Percentiles rank a stretch among this genome's conserved stretches.
Evolutionary conservation across 2,113 vertebrate species (phyloP).

Genomic region (Girardinichthys multiradiatus): DNA sequence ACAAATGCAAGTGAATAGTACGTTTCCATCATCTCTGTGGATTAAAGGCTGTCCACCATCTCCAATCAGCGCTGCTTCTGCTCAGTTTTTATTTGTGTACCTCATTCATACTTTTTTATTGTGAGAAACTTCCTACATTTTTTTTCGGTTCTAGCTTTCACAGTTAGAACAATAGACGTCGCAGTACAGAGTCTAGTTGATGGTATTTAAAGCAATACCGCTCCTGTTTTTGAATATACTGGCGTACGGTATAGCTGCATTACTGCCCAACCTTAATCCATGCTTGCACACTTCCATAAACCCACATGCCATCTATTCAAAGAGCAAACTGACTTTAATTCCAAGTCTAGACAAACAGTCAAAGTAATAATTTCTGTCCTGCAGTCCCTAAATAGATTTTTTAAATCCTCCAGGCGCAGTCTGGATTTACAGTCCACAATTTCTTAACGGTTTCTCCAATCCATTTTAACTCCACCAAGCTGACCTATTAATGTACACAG

Average conservation of each 20-base stretch:
- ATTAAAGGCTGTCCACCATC: too few species aligned
- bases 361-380: conserved; percentile 44
- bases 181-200: too few species aligned
- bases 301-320: conserved; percentile 32
- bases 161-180: too few species aligned
- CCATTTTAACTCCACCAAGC: conserved; percentile 16
- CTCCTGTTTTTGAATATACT: not conserved
- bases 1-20: too few species aligned
- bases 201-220: too few species aligned
- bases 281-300: not conserved
- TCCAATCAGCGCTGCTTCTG: too few species aligned
- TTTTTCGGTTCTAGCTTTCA: too few species aligned
- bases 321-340: conserved; percentile 44
- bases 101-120: too few species aligned
- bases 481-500: conserved; percentile 16
- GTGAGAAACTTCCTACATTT: too few species aligned
- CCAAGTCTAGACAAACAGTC: conserved; percentile 46
- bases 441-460: conserved; percentile 16
- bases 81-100: too few species aligned
- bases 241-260: not conserved
- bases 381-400: conserved; percentile 22
- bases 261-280: conserved; percentile 12
- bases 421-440: conserved; percentile 18
- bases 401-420: conserved; percentile 40
- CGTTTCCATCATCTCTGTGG: too few species aligned